Evolutionary conservation across 2,113 vertebrate species (phyloP).

Genomic region (Tauraco erythrolophus): DNA sequence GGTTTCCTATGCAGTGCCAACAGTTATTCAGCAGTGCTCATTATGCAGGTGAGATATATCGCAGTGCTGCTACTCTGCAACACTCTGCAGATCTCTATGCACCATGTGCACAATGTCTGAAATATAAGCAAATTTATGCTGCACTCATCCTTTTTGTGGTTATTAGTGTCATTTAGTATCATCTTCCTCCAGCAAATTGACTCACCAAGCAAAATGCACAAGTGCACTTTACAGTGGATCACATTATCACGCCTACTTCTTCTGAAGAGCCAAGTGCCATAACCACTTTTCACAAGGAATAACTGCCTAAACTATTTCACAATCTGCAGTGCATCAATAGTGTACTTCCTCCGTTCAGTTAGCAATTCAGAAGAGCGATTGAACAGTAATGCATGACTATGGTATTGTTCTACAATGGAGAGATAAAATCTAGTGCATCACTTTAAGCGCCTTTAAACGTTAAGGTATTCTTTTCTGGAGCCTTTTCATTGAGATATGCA

Average conservation of each 20-base stretch:
- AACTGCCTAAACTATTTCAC: slow-evolving; percentile 49
- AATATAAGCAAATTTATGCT: slow-evolving; percentile 69
- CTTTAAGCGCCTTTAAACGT: neutral
- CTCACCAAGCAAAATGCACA: slow-evolving; percentile 63
- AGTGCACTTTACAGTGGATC: slow-evolving; percentile 53
- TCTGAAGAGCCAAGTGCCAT: slow-evolving; percentile 52
- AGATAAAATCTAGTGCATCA: slow-evolving; percentile 7
- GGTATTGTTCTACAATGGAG: neutral
- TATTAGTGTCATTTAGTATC: slow-evolving; percentile 71
- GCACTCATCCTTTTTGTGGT: slow-evolving; percentile 64
- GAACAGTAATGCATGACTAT: slow-evolving; percentile 24
- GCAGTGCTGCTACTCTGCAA: slow-evolving; percentile 50
- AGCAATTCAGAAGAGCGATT: slow-evolving; percentile 23
- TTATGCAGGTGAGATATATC: slow-evolving; percentile 68
- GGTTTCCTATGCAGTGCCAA: slow-evolving; percentile 19
- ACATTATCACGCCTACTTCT: slow-evolving; percentile 58
- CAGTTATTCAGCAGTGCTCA: slow-evolving; percentile 56
- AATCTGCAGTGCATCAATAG: slow-evolving; percentile 52
- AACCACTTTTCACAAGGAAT: slow-evolving; percentile 63
- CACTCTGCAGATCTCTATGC: slow-evolving; percentile 64
- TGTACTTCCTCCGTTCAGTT: slow-evolving; percentile 8
- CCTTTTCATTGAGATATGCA: neutral
- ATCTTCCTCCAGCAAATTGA: slow-evolving; percentile 66
- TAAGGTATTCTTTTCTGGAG: neutral
- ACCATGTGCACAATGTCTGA: slow-evolving; percentile 36